phyloP scores from a whole-genome alignment of 1,140 invertebrate genomes.

The Lerema accius region DNA sequence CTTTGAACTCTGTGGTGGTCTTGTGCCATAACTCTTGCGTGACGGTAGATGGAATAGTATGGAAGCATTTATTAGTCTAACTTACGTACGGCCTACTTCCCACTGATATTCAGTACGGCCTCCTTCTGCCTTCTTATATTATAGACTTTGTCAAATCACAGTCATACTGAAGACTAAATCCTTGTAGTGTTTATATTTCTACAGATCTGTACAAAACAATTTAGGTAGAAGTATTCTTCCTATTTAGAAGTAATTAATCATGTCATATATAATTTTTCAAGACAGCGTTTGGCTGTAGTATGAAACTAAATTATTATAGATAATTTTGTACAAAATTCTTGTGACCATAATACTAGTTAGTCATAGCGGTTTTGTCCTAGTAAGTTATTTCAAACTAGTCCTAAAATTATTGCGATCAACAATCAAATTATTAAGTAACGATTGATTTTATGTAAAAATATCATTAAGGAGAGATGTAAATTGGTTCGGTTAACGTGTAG shows the following conservation, averaged over 20 bases:
- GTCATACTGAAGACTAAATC: constrained; percentile 37
- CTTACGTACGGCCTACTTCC: constrained; percentile 48
- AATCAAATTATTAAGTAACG: constrained; percentile 55
- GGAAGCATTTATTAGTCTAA: constrained; percentile 48
- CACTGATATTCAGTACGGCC: constrained; percentile 57
- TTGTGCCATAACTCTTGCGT: constrained; percentile 46
- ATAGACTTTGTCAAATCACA: constrained; percentile 42
- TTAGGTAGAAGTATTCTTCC: constrained; percentile 44
- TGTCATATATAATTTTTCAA: constrained; percentile 37
- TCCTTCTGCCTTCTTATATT: constrained; percentile 53
- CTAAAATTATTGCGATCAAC: constrained; percentile 74
- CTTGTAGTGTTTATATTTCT: constrained; percentile 57
- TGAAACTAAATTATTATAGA: constrained; percentile 40
- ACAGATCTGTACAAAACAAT: constrained; percentile 58
- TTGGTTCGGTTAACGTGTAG: constrained; percentile 68
- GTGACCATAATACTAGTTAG: constrained; percentile 67
- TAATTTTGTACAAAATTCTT: constrained; percentile 71
- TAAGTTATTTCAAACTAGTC: constrained; percentile 79
- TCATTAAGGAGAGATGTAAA: constrained; percentile 50
- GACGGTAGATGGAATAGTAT: constrained; percentile 34
- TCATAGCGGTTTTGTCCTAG: constrained; percentile 71
- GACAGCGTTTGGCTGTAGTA: constrained; percentile 37
- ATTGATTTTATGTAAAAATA: constrained; percentile 56
- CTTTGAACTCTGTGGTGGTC: constrained; percentile 36
- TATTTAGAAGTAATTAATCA: constrained; percentile 36